These are phyloP conservation scores for Gephyroberyx darwinii DNA, from an alignment of 2,797 vertebrate species.

Conservation along the genomic window DNA sequence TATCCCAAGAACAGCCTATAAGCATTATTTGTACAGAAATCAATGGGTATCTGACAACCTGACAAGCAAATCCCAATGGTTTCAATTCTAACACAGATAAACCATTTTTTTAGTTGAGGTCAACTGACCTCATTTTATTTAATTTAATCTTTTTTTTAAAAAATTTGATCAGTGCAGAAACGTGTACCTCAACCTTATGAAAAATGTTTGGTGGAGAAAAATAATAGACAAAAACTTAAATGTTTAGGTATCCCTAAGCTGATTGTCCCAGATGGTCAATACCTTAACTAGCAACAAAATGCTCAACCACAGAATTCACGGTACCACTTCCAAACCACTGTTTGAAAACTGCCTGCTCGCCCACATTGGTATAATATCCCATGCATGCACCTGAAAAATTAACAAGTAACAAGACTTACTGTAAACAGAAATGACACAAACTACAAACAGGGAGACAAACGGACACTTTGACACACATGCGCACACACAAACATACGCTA, in stretches of 20 bases:
- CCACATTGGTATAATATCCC: slow-evolving; percentile 12
- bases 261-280: not conserved
- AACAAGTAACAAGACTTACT: not conserved
- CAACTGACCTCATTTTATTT: no score
- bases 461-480: slow-evolving; percentile 13
- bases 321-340: not conserved
- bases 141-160: no score
- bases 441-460: slow-evolving; percentile 4
- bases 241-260: not conserved
- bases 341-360: not conserved
- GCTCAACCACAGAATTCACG: not conserved
- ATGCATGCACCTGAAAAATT: slow-evolving; percentile 15
- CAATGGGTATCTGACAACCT: not conserved
- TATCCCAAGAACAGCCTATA: no score
- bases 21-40: not conserved
- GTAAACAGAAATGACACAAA: slow-evolving; percentile 29
- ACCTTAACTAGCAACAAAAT: not conserved
- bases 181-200: not conserved
- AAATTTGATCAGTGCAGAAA: no score
- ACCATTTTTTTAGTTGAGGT: no score
- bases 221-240: not conserved
- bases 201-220: not conserved
- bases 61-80: not conserved
- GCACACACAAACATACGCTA: slow-evolving; percentile 10
- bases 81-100: not conserved